Evolutionary conservation across 2,888 invertebrate genomes (phyloP).

Genomic region (Troilus luridus): DNA sequence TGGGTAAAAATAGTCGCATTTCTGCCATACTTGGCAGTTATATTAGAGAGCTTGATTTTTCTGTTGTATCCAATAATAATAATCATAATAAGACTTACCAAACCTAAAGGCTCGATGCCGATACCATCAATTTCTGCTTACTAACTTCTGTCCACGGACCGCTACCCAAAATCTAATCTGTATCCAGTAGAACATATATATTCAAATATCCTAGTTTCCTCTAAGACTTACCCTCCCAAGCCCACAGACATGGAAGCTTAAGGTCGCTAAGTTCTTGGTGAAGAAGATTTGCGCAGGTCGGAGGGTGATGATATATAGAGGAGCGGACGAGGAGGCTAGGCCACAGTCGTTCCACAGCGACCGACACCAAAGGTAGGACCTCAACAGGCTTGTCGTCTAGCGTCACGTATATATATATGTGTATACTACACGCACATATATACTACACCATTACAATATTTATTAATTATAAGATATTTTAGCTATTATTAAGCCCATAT

Average conservation of each 20-base stretch:
- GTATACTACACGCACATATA: background rate
- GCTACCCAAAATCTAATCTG: no score
- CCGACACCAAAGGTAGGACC: slow-evolving; percentile 1
- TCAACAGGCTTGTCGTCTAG: background rate
- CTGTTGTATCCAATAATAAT: no score
- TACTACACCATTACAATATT: background rate
- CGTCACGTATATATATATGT: background rate
- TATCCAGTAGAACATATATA: no score
- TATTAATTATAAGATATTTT: background rate
- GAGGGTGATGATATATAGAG: background rate
- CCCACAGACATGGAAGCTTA: background rate
- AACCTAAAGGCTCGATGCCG: no score
- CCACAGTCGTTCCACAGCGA: slow-evolving; percentile 20
- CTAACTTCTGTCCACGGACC: no score
- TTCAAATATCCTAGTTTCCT: no score
- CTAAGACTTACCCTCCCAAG: background rate
- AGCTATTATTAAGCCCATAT: background rate
- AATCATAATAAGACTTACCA: no score
- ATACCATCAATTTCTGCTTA: no score
- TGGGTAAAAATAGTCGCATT: no score
- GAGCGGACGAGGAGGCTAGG: background rate
- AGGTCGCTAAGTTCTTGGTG: background rate
- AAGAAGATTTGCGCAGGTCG: slow-evolving; percentile 37
- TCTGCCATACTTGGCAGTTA: no score
- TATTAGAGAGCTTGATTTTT: no score